These are phyloP conservation scores for Calcarius lapponicus DNA, from an alignment of 2,797 vertebrate genomes.

Conservation along the genomic window DNA sequence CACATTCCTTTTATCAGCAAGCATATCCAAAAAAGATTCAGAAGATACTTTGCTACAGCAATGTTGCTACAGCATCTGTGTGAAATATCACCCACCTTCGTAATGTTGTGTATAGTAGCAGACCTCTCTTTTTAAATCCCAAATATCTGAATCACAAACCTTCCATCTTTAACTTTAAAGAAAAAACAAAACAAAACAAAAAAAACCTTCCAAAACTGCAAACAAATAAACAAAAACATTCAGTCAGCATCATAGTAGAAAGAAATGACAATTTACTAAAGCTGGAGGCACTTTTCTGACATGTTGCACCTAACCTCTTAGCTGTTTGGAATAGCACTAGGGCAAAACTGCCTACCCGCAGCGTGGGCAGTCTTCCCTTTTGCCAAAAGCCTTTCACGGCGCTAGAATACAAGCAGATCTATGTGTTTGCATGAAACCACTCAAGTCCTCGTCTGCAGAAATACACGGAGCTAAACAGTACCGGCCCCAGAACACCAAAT, in stretches of 20 bases:
- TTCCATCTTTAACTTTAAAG: not conserved
- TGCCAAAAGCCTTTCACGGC: not conserved
- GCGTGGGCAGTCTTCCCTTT: accelerated
- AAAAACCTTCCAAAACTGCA: accelerated
- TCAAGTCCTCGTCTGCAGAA: not conserved
- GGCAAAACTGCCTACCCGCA: not conserved
- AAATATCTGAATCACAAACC: accelerated
- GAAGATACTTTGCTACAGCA: not conserved
- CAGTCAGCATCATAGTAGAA: not conserved
- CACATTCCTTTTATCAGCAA: not conserved
- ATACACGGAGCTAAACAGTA: accelerated
- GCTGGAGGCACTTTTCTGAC: not conserved
- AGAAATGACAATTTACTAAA: not conserved
- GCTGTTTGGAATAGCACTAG: not conserved
- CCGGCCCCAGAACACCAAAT: not conserved
- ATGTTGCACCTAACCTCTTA: accelerated
- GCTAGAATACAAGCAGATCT: not conserved
- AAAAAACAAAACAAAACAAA: no score
- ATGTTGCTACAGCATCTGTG: not conserved
- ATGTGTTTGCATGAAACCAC: accelerated
- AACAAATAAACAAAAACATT: not conserved
- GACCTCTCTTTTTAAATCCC: not conserved
- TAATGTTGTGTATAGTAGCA: not conserved
- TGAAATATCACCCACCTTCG: not conserved
- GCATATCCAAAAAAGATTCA: not conserved